Conservation (phyloP, 2,113 vertebrate species). For the Muntiacus muntjak region DNA sequence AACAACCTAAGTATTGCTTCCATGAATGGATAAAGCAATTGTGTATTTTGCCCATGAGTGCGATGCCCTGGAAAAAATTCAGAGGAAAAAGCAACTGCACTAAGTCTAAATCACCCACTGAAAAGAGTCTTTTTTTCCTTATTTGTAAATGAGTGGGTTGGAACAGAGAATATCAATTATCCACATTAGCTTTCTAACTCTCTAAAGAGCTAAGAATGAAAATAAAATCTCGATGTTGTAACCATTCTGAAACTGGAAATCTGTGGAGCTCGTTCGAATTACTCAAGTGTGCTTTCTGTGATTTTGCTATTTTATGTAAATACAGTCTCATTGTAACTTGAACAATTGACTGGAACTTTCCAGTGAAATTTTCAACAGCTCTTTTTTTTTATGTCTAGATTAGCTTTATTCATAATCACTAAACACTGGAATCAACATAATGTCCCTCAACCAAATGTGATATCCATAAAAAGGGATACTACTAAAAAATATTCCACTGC, state of each 20-base stretch:
- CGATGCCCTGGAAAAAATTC: accelerated
- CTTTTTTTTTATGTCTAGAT: not conserved
- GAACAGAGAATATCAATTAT: not conserved
- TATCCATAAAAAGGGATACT: not conserved
- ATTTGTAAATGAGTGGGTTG: not conserved
- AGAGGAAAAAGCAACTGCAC: not conserved
- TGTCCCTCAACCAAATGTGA: not conserved
- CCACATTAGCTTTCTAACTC: not conserved
- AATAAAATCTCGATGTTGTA: not conserved
- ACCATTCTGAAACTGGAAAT: not conserved
- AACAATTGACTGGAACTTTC: not conserved
- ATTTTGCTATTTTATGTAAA: not conserved
- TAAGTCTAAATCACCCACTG: not conserved
- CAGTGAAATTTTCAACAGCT: not conserved
- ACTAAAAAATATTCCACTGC: not conserved
- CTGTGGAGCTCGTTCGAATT: not conserved
- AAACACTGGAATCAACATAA: not conserved
- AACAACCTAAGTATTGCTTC: not conserved
- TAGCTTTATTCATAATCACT: not conserved
- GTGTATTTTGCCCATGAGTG: not conserved
- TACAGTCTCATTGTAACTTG: not conserved
- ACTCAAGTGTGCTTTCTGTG: not conserved
- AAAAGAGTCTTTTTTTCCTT: not conserved
- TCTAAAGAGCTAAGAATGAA: not conserved
- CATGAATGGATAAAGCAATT: not conserved